phyloP scores from a whole-genome alignment of 2,113 vertebrate species.

The Pagrus major region DNA sequence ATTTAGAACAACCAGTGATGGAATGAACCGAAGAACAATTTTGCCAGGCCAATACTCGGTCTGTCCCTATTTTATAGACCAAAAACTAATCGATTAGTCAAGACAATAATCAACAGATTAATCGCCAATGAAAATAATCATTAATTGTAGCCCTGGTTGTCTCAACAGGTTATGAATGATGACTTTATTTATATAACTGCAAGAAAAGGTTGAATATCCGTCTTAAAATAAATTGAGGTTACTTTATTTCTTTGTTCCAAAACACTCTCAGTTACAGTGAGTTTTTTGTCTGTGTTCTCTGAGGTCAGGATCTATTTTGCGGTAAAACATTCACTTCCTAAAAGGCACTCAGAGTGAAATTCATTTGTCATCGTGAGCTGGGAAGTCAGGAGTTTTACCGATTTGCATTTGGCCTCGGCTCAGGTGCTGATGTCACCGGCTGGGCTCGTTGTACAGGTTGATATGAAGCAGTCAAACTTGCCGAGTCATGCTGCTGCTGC shows the following conservation, averaged over 20 bases:
- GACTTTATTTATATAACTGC: too few species aligned
- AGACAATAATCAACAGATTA: too few species aligned
- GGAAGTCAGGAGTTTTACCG: accelerated
- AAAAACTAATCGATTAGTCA: too few species aligned
- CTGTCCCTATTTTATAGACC: too few species aligned
- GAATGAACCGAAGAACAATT: too few species aligned
- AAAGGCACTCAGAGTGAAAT: background rate
- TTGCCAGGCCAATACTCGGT: too few species aligned
- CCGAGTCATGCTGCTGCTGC: conserved; percentile 27
- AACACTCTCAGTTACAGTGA: background rate
- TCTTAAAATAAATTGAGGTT: background rate
- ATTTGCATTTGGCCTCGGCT: background rate
- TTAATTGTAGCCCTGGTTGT: too few species aligned
- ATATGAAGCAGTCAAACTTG: background rate
- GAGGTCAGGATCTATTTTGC: background rate
- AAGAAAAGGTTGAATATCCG: background rate
- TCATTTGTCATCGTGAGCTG: background rate
- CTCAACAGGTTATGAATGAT: too few species aligned
- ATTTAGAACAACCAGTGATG: too few species aligned
- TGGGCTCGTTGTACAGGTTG: too few species aligned
- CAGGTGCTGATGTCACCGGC: background rate
- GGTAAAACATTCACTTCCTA: background rate
- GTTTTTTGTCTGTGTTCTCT: background rate
- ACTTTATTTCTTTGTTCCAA: background rate
- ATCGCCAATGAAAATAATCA: too few species aligned